Evolutionary conservation across 2,797 vertebrate species (phyloP).

Genomic region (Acipenser ruthenus): DNA sequence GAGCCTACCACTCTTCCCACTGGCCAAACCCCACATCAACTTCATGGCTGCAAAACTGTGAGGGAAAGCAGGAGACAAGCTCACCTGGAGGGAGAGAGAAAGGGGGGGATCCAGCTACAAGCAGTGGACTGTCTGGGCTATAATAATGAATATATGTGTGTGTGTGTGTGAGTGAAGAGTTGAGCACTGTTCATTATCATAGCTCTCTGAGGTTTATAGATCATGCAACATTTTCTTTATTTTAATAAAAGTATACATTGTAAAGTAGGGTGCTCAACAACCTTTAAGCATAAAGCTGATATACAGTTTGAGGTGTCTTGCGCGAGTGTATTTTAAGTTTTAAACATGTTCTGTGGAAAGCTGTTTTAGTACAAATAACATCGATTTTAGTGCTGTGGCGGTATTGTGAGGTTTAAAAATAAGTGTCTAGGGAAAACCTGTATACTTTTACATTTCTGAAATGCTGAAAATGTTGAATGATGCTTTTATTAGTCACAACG

Average conservation of each 20-base stretch:
- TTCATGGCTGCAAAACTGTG: constrained; percentile 97
- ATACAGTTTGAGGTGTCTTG: too few species aligned
- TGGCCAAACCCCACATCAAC: constrained; percentile 92
- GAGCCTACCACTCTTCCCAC: constrained; percentile 88
- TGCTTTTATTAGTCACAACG: constrained; percentile 13
- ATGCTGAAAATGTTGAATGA: constrained; percentile 19
- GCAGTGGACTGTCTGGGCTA: background rate
- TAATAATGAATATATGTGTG: constrained; percentile 1
- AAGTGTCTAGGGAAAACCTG: constrained; percentile 18
- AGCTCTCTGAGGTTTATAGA: constrained; percentile 27
- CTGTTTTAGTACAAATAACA: constrained; percentile 29
- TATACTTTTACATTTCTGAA: constrained; percentile 19
- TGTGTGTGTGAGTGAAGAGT: background rate
- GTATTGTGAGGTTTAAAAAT: constrained; percentile 13
- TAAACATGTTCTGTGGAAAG: constrained; percentile 23
- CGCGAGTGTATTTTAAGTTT: constrained; percentile 13
- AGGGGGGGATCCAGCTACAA: background rate
- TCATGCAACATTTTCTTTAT: constrained; percentile 25
- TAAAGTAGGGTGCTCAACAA: background rate
- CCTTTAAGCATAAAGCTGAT: too few species aligned
- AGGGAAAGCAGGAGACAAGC: constrained; percentile 34
- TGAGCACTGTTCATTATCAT: constrained; percentile 27
- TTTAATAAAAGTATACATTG: constrained; percentile 23
- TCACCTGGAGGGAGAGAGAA: background rate
- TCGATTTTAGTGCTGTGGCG: constrained; percentile 16